Conservation (phyloP, 2,113 vertebrate genomes). For the Caretta caretta region DNA sequence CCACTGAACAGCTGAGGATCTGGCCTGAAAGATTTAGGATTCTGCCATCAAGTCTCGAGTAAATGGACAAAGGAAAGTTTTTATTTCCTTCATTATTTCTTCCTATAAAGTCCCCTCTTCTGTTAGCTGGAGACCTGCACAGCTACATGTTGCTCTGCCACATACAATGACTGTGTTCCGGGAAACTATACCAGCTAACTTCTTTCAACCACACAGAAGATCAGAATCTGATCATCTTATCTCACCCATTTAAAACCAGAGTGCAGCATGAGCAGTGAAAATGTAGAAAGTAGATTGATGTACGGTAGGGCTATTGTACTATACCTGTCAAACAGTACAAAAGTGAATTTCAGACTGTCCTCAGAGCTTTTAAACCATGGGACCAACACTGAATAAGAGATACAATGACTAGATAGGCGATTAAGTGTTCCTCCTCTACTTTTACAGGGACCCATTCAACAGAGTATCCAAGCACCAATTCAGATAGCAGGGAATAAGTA, state of each 20-base stretch:
- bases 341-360: background rate
- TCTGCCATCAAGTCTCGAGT: background rate
- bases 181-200: background rate
- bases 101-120: background rate
- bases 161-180: background rate
- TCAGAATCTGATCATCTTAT: background rate
- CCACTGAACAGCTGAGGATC: background rate
- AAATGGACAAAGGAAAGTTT: background rate
- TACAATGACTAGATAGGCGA: background rate
- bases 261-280: background rate
- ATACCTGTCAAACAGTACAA: background rate
- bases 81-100: background rate
- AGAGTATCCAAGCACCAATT: background rate
- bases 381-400: background rate
- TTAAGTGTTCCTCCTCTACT: background rate
- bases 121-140: fast-evolving
- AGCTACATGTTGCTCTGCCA: background rate
- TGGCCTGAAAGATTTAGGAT: background rate
- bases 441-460: background rate
- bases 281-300: background rate
- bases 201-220: background rate
- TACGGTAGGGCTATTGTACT: background rate
- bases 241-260: background rate
- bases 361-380: background rate
- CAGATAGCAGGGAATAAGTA: background rate